Conservation (phyloP, 2,113 vertebrate genomes). For the Ophthalmolycus amberensis region DNA sequence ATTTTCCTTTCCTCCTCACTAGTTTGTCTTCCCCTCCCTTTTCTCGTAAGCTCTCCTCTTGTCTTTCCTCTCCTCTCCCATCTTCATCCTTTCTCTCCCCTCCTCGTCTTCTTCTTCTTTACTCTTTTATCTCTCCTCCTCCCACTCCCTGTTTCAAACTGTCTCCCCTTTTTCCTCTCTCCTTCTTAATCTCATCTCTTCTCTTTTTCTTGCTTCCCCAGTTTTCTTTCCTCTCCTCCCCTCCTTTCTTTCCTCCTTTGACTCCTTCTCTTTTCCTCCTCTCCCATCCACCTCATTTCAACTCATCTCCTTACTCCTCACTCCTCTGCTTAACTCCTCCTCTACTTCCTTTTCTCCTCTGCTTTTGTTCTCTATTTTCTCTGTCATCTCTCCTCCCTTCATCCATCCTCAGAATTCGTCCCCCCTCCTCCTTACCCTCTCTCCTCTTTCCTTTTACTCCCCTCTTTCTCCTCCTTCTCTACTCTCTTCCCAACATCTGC, state of each 20-base stretch:
- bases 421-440: too few species aligned
- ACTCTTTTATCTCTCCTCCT: not conserved
- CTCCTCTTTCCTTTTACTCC: not conserved
- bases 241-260: not conserved
- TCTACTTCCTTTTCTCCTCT: not conserved
- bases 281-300: not conserved
- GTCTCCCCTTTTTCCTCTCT: not conserved
- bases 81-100: not conserved
- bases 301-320: not conserved
- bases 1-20: not conserved
- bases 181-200: not conserved
- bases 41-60: not conserved
- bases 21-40: not conserved
- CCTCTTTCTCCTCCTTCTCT: not conserved
- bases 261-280: not conserved
- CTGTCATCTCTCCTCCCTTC: not conserved
- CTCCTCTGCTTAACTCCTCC: not conserved
- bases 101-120: not conserved
- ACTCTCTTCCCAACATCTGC: not conserved
- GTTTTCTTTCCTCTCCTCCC: not conserved
- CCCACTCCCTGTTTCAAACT: not conserved
- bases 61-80: not conserved
- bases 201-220: not conserved
- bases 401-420: not conserved
- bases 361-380: not conserved